Evolutionary conservation across 35 echinoderm and acorn worm species (phyloP).

Genomic region (Holothuria glaberrima): DNA sequence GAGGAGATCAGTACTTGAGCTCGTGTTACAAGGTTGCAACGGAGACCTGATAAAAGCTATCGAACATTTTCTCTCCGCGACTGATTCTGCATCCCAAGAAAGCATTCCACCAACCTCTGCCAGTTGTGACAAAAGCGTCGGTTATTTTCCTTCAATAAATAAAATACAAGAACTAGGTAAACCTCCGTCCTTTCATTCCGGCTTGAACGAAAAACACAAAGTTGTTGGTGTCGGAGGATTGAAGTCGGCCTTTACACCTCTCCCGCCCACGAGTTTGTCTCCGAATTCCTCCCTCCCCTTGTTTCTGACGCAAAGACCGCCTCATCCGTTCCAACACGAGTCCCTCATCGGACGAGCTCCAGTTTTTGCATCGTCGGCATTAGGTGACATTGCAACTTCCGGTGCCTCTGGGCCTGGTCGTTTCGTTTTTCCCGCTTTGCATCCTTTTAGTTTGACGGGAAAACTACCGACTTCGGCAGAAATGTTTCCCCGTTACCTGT

Average conservation of each 20-base stretch:
- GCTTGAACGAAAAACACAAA: conserved; percentile 32
- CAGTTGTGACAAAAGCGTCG: conserved; percentile 12
- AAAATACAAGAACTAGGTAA: conserved; percentile 33
- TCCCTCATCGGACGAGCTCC: conserved; percentile 81
- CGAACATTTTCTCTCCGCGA: conserved; percentile 95
- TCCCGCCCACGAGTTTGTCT: conserved; percentile 77
- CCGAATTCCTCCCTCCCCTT: conserved; percentile 72
- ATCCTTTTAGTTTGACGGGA: conserved; percentile 80
- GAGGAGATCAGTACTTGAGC: conserved; percentile 84
- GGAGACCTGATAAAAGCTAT: conserved; percentile 97
- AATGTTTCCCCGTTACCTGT: conserved; percentile 86
- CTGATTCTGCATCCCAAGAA: conserved; percentile 53
- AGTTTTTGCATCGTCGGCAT: conserved; percentile 79
- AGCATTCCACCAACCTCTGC: background rate
- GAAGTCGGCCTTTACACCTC: conserved; percentile 96
- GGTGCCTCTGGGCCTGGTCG: conserved; percentile 60
- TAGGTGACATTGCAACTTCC: conserved; percentile 69
- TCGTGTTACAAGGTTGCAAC: conserved; percentile 96
- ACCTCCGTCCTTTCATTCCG: conserved; percentile 35
- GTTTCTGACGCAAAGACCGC: conserved; percentile 84
- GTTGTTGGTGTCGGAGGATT: conserved; percentile 66
- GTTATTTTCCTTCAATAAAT: conserved; percentile 8
- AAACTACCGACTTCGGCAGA: conserved; percentile 79
- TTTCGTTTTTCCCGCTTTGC: conserved; percentile 85
- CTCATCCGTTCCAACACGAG: conserved; percentile 92